Evolutionary conservation across 2,113 vertebrate genomes (phyloP).

Genomic region (Pagrus major): DNA sequence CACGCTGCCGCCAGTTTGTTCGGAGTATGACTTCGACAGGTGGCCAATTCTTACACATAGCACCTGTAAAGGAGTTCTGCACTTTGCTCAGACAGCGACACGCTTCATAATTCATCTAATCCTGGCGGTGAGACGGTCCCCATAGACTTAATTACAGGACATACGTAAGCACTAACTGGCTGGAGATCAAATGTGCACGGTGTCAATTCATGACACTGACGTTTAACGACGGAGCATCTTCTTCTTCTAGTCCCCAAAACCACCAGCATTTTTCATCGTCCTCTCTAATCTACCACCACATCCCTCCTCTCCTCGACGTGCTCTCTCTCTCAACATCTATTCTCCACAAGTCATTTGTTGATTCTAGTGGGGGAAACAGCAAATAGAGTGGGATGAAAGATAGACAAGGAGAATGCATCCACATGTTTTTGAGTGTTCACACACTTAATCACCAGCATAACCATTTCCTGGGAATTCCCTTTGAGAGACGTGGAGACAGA

Average conservation of each 20-base stretch:
- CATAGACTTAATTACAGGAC: not conserved
- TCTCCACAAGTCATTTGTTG: constrained; percentile 27
- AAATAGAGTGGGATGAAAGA: constrained; percentile 7
- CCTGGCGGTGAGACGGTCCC: not conserved
- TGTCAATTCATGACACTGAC: not conserved
- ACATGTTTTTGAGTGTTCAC: constrained; percentile 55
- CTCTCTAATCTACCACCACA: not conserved
- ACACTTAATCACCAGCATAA: constrained; percentile 60
- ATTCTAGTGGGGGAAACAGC: constrained; percentile 5
- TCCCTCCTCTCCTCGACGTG: constrained; percentile 12
- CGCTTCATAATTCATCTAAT: not conserved
- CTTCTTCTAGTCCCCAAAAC: not conserved
- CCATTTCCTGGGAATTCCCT: constrained; percentile 74
- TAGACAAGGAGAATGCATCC: not conserved
- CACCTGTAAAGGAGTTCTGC: too few relatives aligned
- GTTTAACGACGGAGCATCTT: constrained; percentile 8
- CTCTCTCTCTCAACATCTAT: not conserved
- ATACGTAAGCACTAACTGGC: not conserved
- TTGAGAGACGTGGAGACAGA: constrained; percentile 46
- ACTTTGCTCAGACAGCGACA: too few relatives aligned
- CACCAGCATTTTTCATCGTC: accelerated
- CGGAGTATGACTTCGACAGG: too few relatives aligned
- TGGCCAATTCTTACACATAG: too few relatives aligned
- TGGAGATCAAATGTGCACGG: not conserved
- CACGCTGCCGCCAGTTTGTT: too few relatives aligned